These are phyloP conservation scores for Notocelia uddmanniana DNA, from an alignment of 2,888 invertebrate species.

Conservation along the genomic window DNA sequence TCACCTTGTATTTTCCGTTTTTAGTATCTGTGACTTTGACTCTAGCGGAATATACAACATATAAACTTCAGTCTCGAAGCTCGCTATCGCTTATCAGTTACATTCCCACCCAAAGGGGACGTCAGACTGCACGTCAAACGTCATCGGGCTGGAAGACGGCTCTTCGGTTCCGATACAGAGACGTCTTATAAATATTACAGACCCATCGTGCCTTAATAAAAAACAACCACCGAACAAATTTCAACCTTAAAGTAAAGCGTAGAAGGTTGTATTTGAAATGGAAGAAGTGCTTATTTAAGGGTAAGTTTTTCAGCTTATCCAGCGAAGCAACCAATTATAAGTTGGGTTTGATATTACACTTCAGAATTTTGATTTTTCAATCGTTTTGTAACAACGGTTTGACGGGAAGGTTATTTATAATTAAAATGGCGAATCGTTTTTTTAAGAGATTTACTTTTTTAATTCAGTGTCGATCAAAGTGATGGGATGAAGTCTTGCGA, in stretches of 20 bases:
- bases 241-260: conserved; percentile 33
- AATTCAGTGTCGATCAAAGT: conserved; percentile 77
- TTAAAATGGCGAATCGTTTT: conserved; percentile 81
- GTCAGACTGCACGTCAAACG: conserved; percentile 84
- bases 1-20: too few relatives aligned
- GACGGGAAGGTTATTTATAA: conserved; percentile 75
- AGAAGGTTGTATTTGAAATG: conserved; percentile 51
- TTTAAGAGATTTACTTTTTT: conserved; percentile 59
- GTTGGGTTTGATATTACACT: conserved; percentile 80
- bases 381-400: conserved; percentile 78
- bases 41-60: too few relatives aligned
- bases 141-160: conserved; percentile 83
- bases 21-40: too few relatives aligned
- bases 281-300: conserved; percentile 50
- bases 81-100: conserved; percentile 48
- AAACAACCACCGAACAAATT: conserved; percentile 48
- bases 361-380: conserved; percentile 81
- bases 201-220: conserved; percentile 64
- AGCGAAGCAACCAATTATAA: conserved; percentile 80
- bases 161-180: conserved; percentile 81
- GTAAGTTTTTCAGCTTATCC: conserved; percentile 53
- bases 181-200: conserved; percentile 81
- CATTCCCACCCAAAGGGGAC: conserved; percentile 65
- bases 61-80: background rate
- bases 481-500: conserved; percentile 59